Percentiles rank a stretch among this genome's conserved stretches.
Evolutionary conservation across 1,140 invertebrate species (phyloP).

Genomic region (Neodiprion pinetum): DNA sequence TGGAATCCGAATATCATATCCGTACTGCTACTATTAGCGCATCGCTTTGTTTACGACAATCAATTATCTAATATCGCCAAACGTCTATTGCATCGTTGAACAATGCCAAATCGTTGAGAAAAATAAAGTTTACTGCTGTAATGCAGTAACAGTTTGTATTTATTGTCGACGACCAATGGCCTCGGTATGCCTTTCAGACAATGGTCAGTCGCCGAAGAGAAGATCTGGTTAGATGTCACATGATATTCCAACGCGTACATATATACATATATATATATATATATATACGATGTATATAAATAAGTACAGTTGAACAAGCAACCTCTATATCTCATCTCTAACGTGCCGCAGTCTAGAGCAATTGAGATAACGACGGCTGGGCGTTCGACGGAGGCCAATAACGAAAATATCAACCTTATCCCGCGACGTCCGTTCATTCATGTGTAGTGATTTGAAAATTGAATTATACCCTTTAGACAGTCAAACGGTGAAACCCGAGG

Average conservation of each 20-base stretch:
- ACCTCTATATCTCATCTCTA: background rate
- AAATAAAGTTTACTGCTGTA: too few relatives aligned
- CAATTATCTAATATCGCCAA: too few relatives aligned
- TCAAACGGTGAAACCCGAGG: background rate
- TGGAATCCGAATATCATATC: too few relatives aligned
- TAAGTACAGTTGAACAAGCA: background rate
- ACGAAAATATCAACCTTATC: background rate
- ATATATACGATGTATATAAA: background rate
- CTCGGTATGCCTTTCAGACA: background rate
- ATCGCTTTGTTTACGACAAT: too few relatives aligned
- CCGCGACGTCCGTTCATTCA: background rate
- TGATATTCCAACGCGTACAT: background rate
- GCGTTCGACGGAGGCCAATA: background rate
- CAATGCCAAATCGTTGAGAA: background rate
- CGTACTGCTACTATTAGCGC: too few relatives aligned
- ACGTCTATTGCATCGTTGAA: background rate
- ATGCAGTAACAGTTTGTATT: background rate
- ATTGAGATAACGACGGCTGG: background rate
- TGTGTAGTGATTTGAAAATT: slow-evolving; percentile 1
- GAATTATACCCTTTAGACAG: background rate
- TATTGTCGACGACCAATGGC: background rate
- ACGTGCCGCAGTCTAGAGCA: background rate
- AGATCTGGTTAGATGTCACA: background rate
- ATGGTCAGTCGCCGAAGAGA: background rate
- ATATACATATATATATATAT: background rate